phyloP scores from a whole-genome alignment of 1,140 invertebrate genomes.

The Wiebesia pumilae region DNA sequence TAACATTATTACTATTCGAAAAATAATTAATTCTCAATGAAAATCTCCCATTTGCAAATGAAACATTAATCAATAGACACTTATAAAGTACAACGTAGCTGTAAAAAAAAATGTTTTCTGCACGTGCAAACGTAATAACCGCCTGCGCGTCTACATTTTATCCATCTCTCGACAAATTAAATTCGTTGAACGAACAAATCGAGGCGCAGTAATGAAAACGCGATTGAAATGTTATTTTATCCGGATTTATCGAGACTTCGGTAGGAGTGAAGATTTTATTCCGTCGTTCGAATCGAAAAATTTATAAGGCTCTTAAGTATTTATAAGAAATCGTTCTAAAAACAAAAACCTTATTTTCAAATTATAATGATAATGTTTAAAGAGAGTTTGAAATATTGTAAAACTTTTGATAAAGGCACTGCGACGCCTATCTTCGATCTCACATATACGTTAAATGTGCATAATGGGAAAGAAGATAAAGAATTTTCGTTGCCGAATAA shows the following conservation, averaged over 20 bases:
- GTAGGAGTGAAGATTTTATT: not conserved
- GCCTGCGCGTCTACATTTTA: not conserved
- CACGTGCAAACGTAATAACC: not conserved
- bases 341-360: no score
- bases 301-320: not conserved
- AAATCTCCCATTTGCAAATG: not conserved
- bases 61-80: not conserved
- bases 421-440: no score
- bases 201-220: not conserved
- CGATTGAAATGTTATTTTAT: not conserved
- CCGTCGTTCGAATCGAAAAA: not conserved
- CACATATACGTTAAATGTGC: no score
- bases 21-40: not conserved
- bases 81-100: not conserved
- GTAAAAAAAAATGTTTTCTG: not conserved
- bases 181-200: not conserved
- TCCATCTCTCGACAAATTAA: not conserved
- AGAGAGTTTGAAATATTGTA: no score
- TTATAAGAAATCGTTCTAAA: no score
- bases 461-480: no score
- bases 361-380: no score
- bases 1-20: not conserved
- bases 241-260: not conserved
- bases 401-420: no score
- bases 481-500: not conserved